These are phyloP conservation scores for Spheniscus humboldti DNA, from an alignment of 2,797 vertebrate species.

Conservation along the genomic window DNA sequence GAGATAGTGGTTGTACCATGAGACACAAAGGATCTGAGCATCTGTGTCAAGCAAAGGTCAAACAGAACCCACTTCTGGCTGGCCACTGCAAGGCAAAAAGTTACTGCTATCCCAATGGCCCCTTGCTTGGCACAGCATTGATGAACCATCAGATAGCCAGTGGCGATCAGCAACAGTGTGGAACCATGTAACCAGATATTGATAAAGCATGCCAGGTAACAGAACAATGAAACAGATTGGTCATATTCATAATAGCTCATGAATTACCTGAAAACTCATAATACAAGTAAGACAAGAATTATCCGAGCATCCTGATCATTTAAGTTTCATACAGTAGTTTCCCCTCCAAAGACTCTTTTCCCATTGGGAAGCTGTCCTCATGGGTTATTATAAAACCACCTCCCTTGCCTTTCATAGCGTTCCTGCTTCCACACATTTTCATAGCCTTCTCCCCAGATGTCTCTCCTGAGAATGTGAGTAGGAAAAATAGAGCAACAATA, in stretches of 20 bases:
- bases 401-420: neutral
- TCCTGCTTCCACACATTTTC: neutral
- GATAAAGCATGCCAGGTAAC: neutral
- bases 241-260: neutral
- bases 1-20: neutral
- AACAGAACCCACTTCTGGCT: neutral
- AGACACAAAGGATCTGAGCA: neutral
- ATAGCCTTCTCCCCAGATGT: neutral
- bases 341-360: neutral
- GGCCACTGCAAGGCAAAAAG: neutral
- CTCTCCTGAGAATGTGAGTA: neutral
- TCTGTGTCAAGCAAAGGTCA: neutral
- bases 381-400: neutral
- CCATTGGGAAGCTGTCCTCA: neutral
- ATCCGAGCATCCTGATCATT: neutral
- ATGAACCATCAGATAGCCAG: neutral
- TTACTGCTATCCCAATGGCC: neutral
- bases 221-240: neutral
- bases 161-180: neutral
- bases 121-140: fast-evolving
- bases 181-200: neutral
- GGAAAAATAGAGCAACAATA: neutral
- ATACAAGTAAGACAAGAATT: neutral
- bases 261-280: neutral
- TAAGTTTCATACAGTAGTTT: neutral